Evolutionary conservation across 2,888 invertebrate genomes (phyloP).

Genomic region (Lathronympha strigana): DNA sequence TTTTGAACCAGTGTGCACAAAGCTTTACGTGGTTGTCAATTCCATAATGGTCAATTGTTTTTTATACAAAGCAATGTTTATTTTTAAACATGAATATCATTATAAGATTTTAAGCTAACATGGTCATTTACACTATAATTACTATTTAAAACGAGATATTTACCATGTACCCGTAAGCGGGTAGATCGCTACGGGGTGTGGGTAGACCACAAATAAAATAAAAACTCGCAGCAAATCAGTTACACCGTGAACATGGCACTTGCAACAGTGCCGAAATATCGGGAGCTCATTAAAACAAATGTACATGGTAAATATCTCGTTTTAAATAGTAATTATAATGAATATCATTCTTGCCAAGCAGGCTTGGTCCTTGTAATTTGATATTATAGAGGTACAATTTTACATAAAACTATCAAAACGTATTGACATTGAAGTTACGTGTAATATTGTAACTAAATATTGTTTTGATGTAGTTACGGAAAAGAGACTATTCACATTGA

Average conservation of each 20-base stretch:
- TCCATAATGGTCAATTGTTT: conserved; percentile 62
- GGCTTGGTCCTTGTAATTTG: not conserved
- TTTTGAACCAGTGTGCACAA: conserved; percentile 40
- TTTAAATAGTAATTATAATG: too few relatives aligned
- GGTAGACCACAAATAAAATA: too few relatives aligned
- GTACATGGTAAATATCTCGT: too few relatives aligned
- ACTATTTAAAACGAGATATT: too few relatives aligned
- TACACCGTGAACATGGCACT: too few relatives aligned
- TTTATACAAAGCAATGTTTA: conserved; percentile 42
- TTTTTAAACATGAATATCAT: conserved; percentile 15
- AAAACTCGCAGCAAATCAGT: too few relatives aligned
- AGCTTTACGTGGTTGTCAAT: conserved; percentile 57
- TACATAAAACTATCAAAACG: not conserved
- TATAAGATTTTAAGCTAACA: too few relatives aligned
- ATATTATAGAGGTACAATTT: conserved; percentile 14
- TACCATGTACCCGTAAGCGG: too few relatives aligned
- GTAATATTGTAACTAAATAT: not conserved
- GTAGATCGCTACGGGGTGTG: too few relatives aligned
- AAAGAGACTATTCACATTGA: not conserved
- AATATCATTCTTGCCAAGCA: conserved; percentile 10
- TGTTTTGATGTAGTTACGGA: not conserved
- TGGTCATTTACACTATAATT: too few relatives aligned
- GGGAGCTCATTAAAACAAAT: too few relatives aligned
- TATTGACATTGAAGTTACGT: not conserved
- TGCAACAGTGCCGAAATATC: too few relatives aligned